Evolutionary conservation across 2,113 vertebrate genomes (phyloP), one percentile per base, ranked within the genome.

Genomic region (Onychostoma macrolepis): DNA sequence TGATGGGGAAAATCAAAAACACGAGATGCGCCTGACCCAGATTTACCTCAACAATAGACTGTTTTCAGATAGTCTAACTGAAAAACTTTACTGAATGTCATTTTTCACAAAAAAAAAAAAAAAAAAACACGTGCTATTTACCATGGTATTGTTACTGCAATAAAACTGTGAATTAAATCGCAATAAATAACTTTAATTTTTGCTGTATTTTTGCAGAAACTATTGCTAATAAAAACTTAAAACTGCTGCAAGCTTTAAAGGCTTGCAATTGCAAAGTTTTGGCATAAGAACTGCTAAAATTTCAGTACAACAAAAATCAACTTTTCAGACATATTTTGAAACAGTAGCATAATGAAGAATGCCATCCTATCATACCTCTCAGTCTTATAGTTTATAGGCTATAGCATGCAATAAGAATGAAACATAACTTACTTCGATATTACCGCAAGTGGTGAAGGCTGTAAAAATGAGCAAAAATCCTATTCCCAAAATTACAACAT

Each of bases 401-500:
- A 11, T 15, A 72, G 28, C n/a, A 61, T 65, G 36, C 56, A 28
- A n/a, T 17, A 48, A 28, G 26, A 30, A 67, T 67, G 8, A 15
- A 48, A 33, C 24, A 48, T 6, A 5, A 92, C 94, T 95, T 91
- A 95, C 95, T 90, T 95, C 95, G 33, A 96, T 79, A 90, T 96
- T 96, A 19, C 95, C 95, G 84, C 94, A 95, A 2, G 95, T 96
- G 30, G 94, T 96, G 89, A 96, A 96, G 4, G 95, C 95, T 48
- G 95, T 95, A 48, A 96, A 96, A 87, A 96, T 91, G 1, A 95
- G 89, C 86, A 96, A 26, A 91, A 96, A 96, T 0, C 94, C 94
- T 41, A 96, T 79, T 79, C 95, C 95, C 89, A 96, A 88, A 90
- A 95, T 45, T 15, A 95, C 93, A 84, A 96, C 94, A 89, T 96